Base-by-base conservation (phyloP, 2,113 vertebrate genomes). In the Cavia aperea region DNA sequence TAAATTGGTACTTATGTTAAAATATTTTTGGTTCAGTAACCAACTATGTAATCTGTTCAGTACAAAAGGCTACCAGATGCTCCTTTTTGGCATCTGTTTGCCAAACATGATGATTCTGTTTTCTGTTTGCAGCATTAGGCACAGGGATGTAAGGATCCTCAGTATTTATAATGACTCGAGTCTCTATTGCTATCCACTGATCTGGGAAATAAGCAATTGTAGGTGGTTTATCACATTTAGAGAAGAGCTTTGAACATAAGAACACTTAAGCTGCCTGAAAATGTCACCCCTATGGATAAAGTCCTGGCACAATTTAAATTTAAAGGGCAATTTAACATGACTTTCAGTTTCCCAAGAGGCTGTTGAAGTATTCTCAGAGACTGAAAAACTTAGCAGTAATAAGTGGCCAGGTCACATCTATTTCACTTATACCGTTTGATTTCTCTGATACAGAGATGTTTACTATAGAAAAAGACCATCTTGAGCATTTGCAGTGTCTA, bases 161-260 rank as follows among this genome's bases (percentile, higher is more conserved):
- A 95, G 96, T 84, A 19, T 97, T 95, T 95, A n/a, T 97, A 97
- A 96, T 96, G 94, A 96, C 96, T 87, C 92, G 87, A 91, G 95
- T 94, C 95, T 86, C 95, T 90, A 95, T 97, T 92, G 95, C 93
- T 96, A 96, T 96, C 95, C 93, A 96, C 62, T 97, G 96, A 97
- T 97, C 97, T 97, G 96, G 97, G 96, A 97, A 98, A 98, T 97
- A 97, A 98, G 96, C 94, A 97, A 93, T 97, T 98, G 95, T 94
- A 95, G 94, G 96, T 90, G 91, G 96, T 81, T 96, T 96, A 97
- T 95, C 89, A 97, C 95, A 97, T 95, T 94, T 91, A 93, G 84
- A 93, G 93, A 97, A 97, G 93, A 83, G 87, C 95, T 97, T 88
- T 95, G 93, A 96, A 92, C 66, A 93, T 23, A 60, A 96, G 62